These are phyloP conservation scores for Drosophila borborema DNA, from an alignment of 2,888 invertebrate species.

Conservation along the genomic window DNA sequence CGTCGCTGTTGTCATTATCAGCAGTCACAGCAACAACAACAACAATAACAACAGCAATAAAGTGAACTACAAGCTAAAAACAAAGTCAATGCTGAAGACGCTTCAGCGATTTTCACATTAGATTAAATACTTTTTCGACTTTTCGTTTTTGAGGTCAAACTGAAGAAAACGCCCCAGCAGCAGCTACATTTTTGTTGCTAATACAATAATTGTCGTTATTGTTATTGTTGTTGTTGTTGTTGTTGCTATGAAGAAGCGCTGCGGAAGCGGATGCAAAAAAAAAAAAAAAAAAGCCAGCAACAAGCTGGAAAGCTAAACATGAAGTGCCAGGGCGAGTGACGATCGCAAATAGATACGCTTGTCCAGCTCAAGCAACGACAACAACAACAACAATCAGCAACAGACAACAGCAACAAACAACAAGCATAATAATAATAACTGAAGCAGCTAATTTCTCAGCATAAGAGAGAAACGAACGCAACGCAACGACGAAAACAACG, in stretches of 20 bases:
- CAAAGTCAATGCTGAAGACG: slow-evolving; percentile 72
- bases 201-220: slow-evolving; percentile 69
- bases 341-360: slow-evolving; percentile 74
- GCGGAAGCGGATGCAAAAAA: slow-evolving; percentile 78
- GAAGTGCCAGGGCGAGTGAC: slow-evolving; percentile 73
- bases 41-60: slow-evolving; percentile 18
- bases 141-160: slow-evolving; percentile 78
- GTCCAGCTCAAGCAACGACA: slow-evolving; percentile 38
- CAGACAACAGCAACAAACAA: slow-evolving; percentile 20
- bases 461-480: slow-evolving; percentile 54
- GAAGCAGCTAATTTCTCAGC: slow-evolving; percentile 80
- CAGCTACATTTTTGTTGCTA: slow-evolving; percentile 64
- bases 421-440: slow-evolving; percentile 71
- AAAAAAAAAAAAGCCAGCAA: slow-evolving; percentile 46
- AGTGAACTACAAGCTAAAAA: slow-evolving; percentile 40
- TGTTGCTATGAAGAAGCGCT: slow-evolving; percentile 48
- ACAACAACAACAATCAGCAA: slow-evolving; percentile 29
- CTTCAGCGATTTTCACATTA: slow-evolving; percentile 79
- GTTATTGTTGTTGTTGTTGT: slow-evolving; percentile 4
- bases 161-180: slow-evolving; percentile 54
- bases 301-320: slow-evolving; percentile 76
- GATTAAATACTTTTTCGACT: slow-evolving; percentile 75
- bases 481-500: slow-evolving; percentile 56
- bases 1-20: slow-evolving; percentile 47
- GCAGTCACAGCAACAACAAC: slow-evolving; percentile 34